A percentile compares a stretch with the other conserved stretches of the same genome.
Conservation (phyloP, 2,113 vertebrate genomes). For the Oreotrochilus melanogaster region DNA sequence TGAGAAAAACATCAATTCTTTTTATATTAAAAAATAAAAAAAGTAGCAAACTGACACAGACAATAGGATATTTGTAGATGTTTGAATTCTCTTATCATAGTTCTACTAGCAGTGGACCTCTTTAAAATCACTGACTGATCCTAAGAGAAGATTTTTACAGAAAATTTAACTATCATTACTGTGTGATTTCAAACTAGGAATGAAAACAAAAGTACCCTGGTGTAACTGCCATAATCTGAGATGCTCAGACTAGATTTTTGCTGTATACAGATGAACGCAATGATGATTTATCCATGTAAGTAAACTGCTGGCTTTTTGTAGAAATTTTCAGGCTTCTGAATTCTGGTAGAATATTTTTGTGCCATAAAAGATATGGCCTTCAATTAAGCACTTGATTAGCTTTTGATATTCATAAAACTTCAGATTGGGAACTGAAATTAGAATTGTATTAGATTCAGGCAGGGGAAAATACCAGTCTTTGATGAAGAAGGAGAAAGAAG, state of each 20-base stretch:
- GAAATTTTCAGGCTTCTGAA: background rate
- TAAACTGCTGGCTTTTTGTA: background rate
- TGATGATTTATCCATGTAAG: background rate
- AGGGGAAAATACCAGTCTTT: background rate
- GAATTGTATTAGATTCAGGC: background rate
- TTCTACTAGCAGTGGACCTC: background rate
- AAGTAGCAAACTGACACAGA: background rate
- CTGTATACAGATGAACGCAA: constrained; percentile 29
- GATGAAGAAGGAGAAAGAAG: background rate
- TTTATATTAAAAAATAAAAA: background rate
- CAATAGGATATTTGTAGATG: constrained; percentile 15
- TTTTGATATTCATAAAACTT: constrained; percentile 33
- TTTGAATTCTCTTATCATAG: background rate
- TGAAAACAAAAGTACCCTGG: constrained; percentile 47
- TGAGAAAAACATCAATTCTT: background rate
- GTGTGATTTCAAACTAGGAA: constrained; percentile 64
- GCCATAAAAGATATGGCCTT: background rate
- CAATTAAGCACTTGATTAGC: constrained; percentile 18
- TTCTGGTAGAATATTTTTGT: background rate
- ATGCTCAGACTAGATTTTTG: background rate
- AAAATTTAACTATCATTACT: constrained; percentile 24
- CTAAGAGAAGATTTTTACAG: constrained; percentile 26
- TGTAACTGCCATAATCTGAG: constrained; percentile 31
- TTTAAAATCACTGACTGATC: constrained; percentile 39
- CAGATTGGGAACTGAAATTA: background rate